A percentile compares a stretch with the other conserved stretches of the same genome.
These are phyloP conservation scores for Hesperia comma DNA, from an alignment of 2,888 invertebrate species.

Conservation along the genomic window DNA sequence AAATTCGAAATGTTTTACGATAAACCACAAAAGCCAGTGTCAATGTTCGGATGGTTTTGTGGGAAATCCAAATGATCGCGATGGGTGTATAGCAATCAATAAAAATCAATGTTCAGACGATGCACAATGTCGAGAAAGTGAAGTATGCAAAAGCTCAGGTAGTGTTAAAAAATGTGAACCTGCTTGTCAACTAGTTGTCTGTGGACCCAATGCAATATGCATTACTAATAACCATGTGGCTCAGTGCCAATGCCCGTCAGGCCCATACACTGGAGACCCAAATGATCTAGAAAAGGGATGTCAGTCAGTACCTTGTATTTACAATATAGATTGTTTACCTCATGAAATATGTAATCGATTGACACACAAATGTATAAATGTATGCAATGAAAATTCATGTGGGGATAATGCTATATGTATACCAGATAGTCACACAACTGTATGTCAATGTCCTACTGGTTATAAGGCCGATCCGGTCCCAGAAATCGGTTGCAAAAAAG, in stretches of 20 bases:
- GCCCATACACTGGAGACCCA: constrained; percentile 93
- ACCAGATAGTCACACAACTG: constrained; percentile 91
- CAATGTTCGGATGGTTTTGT: constrained; percentile 92
- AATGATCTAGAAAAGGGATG: constrained; percentile 90
- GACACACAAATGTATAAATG: constrained; percentile 91
- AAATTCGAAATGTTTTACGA: constrained; percentile 91
- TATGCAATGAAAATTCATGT: constrained; percentile 92
- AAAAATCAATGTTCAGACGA: constrained; percentile 91
- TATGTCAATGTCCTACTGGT: constrained; percentile 94
- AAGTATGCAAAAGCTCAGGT: constrained; percentile 87
- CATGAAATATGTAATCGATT: constrained; percentile 92
- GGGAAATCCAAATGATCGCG: constrained; percentile 95
- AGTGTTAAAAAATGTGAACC: constrained; percentile 88
- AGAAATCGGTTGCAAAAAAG: constrained; percentile 90
- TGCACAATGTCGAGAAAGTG: constrained; percentile 92
- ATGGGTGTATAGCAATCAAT: constrained; percentile 90
- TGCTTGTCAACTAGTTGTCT: constrained; percentile 90
- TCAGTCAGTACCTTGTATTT: constrained; percentile 92
- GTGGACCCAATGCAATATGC: constrained; percentile 94
- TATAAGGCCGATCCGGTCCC: constrained; percentile 91
- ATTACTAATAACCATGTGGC: constrained; percentile 95
- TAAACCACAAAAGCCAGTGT: constrained; percentile 90
- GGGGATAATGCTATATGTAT: constrained; percentile 95
- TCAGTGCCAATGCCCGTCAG: constrained; percentile 95
- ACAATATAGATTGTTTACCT: constrained; percentile 92